Conservation (phyloP, 2,888 invertebrate species). For the Pterostichus niger region DNA sequence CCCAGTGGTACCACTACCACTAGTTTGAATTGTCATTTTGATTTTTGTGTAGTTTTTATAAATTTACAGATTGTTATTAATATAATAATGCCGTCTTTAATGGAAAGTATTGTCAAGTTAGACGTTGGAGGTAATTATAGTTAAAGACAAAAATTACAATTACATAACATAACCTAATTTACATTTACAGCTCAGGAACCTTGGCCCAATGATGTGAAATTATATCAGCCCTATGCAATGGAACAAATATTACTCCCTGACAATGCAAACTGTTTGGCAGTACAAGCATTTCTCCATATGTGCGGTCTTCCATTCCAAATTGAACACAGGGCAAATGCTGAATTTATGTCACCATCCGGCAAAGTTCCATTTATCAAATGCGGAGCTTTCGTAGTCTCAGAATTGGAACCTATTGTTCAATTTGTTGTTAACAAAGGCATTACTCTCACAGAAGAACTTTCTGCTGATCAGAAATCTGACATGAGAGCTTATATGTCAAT, state of each 20-base stretch:
- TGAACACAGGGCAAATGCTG: conserved; percentile 93
- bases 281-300: conserved; percentile 96
- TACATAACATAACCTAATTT: conserved; percentile 59
- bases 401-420: conserved; percentile 94
- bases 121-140: conserved; percentile 72
- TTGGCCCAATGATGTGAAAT: conserved; percentile 92
- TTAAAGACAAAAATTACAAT: neutral
- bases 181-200: conserved; percentile 87
- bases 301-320: conserved; percentile 90
- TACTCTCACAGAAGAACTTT: conserved; percentile 85
- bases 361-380: conserved; percentile 95
- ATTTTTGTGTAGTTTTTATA: neutral
- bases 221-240: conserved; percentile 94
- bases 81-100: conserved; percentile 66
- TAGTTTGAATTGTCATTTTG: neutral
- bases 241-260: conserved; percentile 97
- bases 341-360: conserved; percentile 97
- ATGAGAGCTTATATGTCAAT: conserved; percentile 96
- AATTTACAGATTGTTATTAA: no score
- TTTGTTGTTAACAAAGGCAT: conserved; percentile 93
- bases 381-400: conserved; percentile 92
- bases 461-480: conserved; percentile 90
- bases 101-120: conserved; percentile 66
- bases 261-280: conserved; percentile 95
- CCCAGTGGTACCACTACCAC: conserved; percentile 11